phyloP scores from a whole-genome alignment of 2,113 vertebrate species.

The Marmota monax region DNA sequence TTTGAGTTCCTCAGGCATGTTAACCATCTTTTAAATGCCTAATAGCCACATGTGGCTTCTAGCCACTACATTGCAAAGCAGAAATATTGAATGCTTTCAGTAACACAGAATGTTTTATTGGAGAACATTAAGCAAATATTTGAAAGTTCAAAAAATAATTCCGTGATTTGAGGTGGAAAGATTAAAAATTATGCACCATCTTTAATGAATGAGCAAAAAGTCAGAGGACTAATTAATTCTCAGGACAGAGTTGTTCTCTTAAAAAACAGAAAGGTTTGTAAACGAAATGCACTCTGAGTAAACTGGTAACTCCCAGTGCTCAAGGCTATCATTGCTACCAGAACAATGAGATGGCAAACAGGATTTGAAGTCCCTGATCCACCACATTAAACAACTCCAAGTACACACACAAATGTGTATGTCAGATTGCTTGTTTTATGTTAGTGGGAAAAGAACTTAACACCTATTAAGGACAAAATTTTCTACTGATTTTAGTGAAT shows the following conservation, averaged over 20 bases:
- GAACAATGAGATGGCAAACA: not conserved
- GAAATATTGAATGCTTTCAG: not conserved
- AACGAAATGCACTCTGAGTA: not conserved
- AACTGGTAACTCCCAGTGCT: not conserved
- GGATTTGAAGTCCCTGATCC: too few relatives aligned
- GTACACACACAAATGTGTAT: not conserved
- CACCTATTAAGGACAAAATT: not conserved
- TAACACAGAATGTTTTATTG: not conserved
- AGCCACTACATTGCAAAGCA: not conserved
- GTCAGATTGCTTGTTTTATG: not conserved
- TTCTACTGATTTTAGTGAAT: not conserved
- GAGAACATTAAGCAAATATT: not conserved
- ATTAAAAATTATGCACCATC: not conserved
- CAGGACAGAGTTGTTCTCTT: not conserved
- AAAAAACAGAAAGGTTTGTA: not conserved
- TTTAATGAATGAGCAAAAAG: conserved; percentile 10
- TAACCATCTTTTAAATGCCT: not conserved
- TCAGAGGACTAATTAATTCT: not conserved
- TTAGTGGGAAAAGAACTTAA: not conserved
- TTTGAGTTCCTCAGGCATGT: not conserved
- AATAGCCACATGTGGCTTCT: not conserved
- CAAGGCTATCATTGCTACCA: not conserved
- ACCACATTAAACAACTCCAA: not conserved
- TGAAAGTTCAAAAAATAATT: not conserved
- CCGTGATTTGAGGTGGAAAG: not conserved